These are phyloP conservation scores for Lethrus apterus DNA, from an alignment of 1,140 invertebrate species.

Conservation along the genomic window DNA sequence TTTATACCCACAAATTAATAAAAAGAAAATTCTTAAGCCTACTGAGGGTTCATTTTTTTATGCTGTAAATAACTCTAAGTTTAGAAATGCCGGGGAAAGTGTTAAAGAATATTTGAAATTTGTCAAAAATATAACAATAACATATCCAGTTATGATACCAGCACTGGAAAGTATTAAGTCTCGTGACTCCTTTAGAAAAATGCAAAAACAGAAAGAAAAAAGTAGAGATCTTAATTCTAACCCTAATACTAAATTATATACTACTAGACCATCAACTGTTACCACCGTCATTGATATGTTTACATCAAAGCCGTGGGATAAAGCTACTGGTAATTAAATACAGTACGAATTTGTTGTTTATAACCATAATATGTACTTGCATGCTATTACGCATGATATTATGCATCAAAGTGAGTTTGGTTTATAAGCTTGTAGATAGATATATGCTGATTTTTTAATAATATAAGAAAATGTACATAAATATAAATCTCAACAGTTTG, in stretches of 20 bases:
- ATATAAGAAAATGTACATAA: too few species aligned
- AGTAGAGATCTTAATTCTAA: conserved; percentile 43
- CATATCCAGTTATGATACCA: conserved; percentile 63
- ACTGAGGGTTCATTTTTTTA: conserved; percentile 29
- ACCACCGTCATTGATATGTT: conserved; percentile 15
- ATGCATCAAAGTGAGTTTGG: too few species aligned
- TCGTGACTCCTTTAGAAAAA: conserved; percentile 41
- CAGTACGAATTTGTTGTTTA: too few species aligned
- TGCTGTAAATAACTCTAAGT: conserved; percentile 33
- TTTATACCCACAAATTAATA: conserved; percentile 7
- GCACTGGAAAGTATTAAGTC: conserved; percentile 45
- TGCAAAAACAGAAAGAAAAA: conserved; percentile 40
- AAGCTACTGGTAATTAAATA: conserved; percentile 26
- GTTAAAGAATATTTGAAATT: conserved; percentile 36
- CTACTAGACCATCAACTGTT: conserved; percentile 19
- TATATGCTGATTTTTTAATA: too few species aligned
- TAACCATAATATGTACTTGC: too few species aligned
- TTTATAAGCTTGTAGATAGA: too few species aligned
- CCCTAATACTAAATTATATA: conserved; percentile 32
- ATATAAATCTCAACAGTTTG: too few species aligned
- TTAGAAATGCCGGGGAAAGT: conserved; percentile 26
- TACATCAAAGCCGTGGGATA: conserved; percentile 24
- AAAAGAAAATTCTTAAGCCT: conserved; percentile 13
- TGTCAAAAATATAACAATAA: conserved; percentile 56
- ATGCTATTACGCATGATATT: too few species aligned